A percentile compares a stretch with the other conserved stretches of the same genome.
These are phyloP conservation scores for Orchesellides sinensis DNA, from an alignment of 2,888 invertebrate genomes.

Conservation along the genomic window DNA sequence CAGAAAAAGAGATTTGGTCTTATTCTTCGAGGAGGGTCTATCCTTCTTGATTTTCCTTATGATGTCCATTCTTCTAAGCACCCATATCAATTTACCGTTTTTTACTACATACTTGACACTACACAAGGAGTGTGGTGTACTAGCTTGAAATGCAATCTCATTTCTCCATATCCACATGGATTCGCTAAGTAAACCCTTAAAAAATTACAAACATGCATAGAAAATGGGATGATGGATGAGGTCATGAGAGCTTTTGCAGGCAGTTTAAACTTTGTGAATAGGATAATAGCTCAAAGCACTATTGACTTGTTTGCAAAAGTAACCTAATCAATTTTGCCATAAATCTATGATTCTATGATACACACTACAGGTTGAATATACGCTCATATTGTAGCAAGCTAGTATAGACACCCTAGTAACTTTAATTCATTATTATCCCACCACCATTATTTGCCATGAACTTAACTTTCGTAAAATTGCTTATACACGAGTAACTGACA, in stretches of 20 bases:
- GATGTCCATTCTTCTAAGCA: background rate
- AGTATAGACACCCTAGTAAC: background rate
- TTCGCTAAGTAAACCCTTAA: background rate
- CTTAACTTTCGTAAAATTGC: no score
- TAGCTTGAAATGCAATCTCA: slow-evolving; percentile 1
- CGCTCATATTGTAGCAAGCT: no score
- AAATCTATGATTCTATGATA: no score
- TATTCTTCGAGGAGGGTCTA: slow-evolving; percentile 26
- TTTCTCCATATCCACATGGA: slow-evolving; percentile 16
- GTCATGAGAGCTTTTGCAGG: background rate
- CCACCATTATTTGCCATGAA: no score
- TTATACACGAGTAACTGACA: no score
- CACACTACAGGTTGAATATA: no score
- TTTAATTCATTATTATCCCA: background rate
- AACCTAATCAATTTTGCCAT: no score
- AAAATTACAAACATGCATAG: background rate
- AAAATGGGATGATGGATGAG: slow-evolving; percentile 7
- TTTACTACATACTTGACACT: background rate
- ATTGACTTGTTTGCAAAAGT: slow-evolving; percentile 1
- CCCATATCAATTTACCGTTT: slow-evolving; percentile 1
- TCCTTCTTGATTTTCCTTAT: slow-evolving; percentile 14
- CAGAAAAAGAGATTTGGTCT: slow-evolving; percentile 9
- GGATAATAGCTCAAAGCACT: no score
- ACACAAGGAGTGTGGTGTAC: no score
- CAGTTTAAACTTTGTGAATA: background rate